Base-by-base conservation (phyloP, 1,140 invertebrate genomes). In the Theocolax elegans region DNA sequence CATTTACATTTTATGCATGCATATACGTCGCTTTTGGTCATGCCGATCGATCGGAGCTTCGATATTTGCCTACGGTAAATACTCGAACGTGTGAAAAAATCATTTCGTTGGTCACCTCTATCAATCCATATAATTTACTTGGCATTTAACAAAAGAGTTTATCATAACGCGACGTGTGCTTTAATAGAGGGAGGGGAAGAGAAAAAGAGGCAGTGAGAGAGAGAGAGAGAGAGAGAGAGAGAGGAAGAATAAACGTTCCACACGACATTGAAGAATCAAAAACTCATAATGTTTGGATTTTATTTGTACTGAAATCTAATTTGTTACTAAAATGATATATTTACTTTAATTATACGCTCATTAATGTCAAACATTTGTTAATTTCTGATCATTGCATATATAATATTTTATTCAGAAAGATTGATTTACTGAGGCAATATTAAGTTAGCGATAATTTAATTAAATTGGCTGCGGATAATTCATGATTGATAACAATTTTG, bases 271-370 rank as follows among this genome's bases (percentile, higher is more conserved):
- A 31, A 31, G 25, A 62, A 31, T 62, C 59, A 62, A 62, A 62
- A 62, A 62, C 13, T 62, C 59, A 31, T 62, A 48, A 62, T 62
- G 40, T 62, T 62, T 62, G 42, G 40, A 62, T 62, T 62, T 31
- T 19, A 8, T 62, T 62, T 29, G 59, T 31, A 17, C 12, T 15
- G 12, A 9, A 2, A 17, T 27, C 40, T 46, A 62, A 62, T 62
- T 62, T 62, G 42, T 62, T 2, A 19, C 17, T 25, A 25, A 25
- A 21, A 1, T 25, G 56, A 59, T 13, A 38, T 58, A 23, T 40
- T 58, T 25, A 35, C 53, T 56, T 56, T 31, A 56, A 56, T 56
- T 56, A 23, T 25, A 19, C 10, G 8, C 15, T 38, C 35, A 29
- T 35, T 56, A 46, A 46, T 38, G 53, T 35, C 29, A 7, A 13